These are phyloP conservation scores for Ctenopoma kingsleyae DNA, from an alignment of 2,797 vertebrate species.

Conservation along the genomic window DNA sequence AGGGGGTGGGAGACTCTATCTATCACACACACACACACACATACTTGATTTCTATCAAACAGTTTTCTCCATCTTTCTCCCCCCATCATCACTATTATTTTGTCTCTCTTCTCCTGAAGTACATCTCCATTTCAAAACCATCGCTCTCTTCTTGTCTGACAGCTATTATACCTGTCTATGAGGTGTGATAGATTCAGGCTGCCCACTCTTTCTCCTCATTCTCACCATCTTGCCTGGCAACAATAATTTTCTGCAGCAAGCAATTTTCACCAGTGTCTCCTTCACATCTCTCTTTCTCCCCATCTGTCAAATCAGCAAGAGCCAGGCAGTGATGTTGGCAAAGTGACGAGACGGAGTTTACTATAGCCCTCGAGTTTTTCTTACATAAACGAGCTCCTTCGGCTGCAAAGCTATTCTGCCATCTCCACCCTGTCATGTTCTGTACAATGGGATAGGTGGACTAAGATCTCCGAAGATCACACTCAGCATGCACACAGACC, in stretches of 20 bases:
- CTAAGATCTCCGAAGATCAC: slow-evolving; percentile 36
- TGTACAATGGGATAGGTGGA: slow-evolving; percentile 32
- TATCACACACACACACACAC: slow-evolving; percentile 1
- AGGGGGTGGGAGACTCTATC: slow-evolving; percentile 22
- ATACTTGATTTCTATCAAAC: slow-evolving; percentile 43
- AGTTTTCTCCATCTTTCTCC: slow-evolving; percentile 18
- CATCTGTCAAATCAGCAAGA: slow-evolving; percentile 1
- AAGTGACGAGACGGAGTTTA: neutral
- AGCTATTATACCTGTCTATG: slow-evolving; percentile 54
- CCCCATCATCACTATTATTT: slow-evolving; percentile 40
- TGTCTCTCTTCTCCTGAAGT: slow-evolving; percentile 30
- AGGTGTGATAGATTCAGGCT: slow-evolving; percentile 54
- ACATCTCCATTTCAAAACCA: slow-evolving; percentile 39
- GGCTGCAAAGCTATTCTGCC: slow-evolving; percentile 21
- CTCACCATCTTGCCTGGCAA: slow-evolving; percentile 37
- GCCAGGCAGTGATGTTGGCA: neutral
- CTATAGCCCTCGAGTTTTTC: neutral
- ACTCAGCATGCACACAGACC: slow-evolving; percentile 36
- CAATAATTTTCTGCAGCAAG: slow-evolving; percentile 47
- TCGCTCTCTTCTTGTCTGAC: slow-evolving; percentile 24
- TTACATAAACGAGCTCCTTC: slow-evolving; percentile 2
- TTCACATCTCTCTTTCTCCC: slow-evolving; percentile 41
- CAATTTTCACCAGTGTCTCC: slow-evolving; percentile 35
- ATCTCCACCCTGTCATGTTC: slow-evolving; percentile 26
- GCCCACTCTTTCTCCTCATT: slow-evolving; percentile 50